These are phyloP conservation scores for Rhagoletis pomonella DNA, from an alignment of 1,140 invertebrate species.

Conservation along the genomic window DNA sequence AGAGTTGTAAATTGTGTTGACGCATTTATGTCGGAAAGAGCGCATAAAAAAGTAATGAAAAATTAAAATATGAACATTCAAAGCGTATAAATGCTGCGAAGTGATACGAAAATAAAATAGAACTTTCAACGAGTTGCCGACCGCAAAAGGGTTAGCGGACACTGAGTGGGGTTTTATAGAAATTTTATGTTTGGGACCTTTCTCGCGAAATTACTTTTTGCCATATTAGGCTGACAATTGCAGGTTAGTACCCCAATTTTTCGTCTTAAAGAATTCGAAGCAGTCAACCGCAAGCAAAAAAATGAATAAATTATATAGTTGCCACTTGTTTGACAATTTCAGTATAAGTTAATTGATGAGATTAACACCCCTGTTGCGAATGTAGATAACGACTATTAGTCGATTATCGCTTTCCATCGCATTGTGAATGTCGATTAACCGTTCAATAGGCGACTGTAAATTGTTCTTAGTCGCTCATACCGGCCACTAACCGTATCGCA, in stretches of 20 bases:
- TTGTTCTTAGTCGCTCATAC: too few relatives aligned
- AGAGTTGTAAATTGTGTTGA: constrained; percentile 38
- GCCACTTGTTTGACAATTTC: too few relatives aligned
- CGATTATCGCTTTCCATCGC: too few relatives aligned
- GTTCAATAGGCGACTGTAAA: too few relatives aligned
- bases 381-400: too few relatives aligned
- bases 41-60: constrained; percentile 15
- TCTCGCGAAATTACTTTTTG: neutral
- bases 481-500: too few relatives aligned
- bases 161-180: neutral
- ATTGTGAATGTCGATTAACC: too few relatives aligned
- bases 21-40: constrained; percentile 5
- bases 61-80: neutral
- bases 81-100: neutral
- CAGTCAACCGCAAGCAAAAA: constrained; percentile 23
- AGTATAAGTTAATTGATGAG: too few relatives aligned
- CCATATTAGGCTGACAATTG: too few relatives aligned
- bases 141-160: constrained; percentile 3
- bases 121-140: neutral
- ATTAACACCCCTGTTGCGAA: too few relatives aligned
- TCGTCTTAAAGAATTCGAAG: constrained; percentile 13
- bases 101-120: neutral
- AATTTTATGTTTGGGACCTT: neutral
- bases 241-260: neutral
- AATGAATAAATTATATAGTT: too few relatives aligned